Evolutionary conservation across 2,113 vertebrate genomes (phyloP), one percentile per base, ranked within the genome.

Genomic region (Brienomyrus longianalis): DNA sequence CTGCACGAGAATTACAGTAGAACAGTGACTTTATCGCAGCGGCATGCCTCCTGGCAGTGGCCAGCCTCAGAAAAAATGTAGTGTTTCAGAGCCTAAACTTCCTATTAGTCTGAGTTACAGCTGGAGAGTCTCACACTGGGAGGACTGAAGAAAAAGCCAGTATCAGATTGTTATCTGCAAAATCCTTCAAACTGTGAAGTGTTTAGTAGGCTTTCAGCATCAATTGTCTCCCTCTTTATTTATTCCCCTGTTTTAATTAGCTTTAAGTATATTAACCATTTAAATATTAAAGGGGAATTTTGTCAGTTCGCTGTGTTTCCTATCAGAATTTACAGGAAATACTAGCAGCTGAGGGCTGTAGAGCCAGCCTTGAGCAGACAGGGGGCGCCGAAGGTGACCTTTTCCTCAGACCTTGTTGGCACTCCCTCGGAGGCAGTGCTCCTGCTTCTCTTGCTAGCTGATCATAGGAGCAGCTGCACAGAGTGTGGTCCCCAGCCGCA

Each of bases 11-110:
- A 93, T 93, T 92, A 91, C 83, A 87, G 83, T 87, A 74, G 10
- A 91, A 93, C 90, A 91, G 88, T 39, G 84, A 91, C 91, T 93
- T 92, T 91, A 93, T 93, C 90, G 92, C 93, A 93, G 93, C 70
- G 17, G 45, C 17, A 8, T 43, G 84, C 17, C 43, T 86, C 56
- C 74, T 31, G 90, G 89, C 90, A 77, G 88, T 83, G 89, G 35
- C 80, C 87, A 13, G 17, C 87, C 92, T 88, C 21, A 9, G 50
- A 54, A 45, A 21, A 11, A 43, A 39, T 0, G 27, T 15, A 74
- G 3, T 13, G 13, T 23, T 59, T n/a, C 52, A 62, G 7, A 89
- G n/a, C 31, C 52, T 27, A 88, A 88, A 27, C 43, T 50, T 45
- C 45, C 47, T 17, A 27, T 66, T 21, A 88, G 88, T 27, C 39